Base-by-base conservation (phyloP, 2,888 invertebrate genomes). In the Coelopa pilipes region DNA sequence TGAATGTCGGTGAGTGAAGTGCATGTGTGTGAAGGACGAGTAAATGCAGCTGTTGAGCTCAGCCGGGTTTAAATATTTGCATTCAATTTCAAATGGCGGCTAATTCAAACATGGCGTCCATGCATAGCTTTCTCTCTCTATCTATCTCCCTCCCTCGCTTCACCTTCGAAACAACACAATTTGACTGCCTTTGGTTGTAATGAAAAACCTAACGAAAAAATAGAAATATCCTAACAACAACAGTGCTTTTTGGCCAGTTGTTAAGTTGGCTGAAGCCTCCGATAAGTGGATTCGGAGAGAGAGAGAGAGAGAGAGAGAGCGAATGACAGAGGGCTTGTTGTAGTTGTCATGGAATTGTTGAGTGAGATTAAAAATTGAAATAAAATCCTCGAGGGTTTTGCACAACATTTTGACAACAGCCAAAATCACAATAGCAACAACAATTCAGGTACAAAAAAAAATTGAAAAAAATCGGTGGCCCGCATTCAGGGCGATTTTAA, bases 281-380 rank as follows among this genome's bases (percentile, higher is more conserved):
- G 21, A 24, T 66, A 66, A 65, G 65, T 65, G 47, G 4, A 34
- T 34, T 34, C 7, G 7, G 34, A 34, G 34, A 34, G 34, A 2
- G 7, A 34, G 34, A 34, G 34, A 34, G 53, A 53, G 17, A 53
- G 34, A 34, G 34, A 34, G 34, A 34, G 34, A 34, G 34, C 34
- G 34, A 34, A 7, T 34, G 34, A 34, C 34, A 34, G 7, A 4
- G 34, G 34, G 34, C 34, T 4, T 34, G 57, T 19, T 17, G 17
- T 72, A 24, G 21, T 63, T 45, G 13, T 46, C 13, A 4, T 73
- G 24, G 59, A 73, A 59, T 67, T 74, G 74, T 72, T 74, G 73
- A 76, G 71, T 53, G 59, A 72, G 72, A 76, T 76, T 76, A 76
- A 76, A 74, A 76, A 72, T 72, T 72, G 66, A 72, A 74, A 72